phyloP scores from a whole-genome alignment of 2,888 invertebrate species.

The Pollenia amentaria region DNA sequence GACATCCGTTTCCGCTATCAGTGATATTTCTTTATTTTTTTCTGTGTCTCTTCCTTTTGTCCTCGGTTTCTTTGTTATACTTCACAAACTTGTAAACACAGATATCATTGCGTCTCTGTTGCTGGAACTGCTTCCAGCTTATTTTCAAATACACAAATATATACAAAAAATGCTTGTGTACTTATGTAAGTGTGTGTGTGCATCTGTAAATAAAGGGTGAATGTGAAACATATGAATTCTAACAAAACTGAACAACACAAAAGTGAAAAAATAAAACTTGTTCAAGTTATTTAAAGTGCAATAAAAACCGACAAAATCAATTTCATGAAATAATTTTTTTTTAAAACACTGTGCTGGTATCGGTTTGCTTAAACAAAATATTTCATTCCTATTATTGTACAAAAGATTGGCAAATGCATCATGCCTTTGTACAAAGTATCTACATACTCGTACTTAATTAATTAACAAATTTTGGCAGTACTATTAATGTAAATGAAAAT shows the following conservation, averaged over 20 bases:
- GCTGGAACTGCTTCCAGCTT: conserved; percentile 15
- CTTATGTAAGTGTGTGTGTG: not conserved
- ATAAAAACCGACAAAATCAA: conserved; percentile 14
- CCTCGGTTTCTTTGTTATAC: not conserved
- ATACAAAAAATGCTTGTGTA: not conserved
- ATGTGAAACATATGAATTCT: conserved; percentile 10
- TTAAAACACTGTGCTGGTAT: not conserved
- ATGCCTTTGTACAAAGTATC: too few relatives aligned
- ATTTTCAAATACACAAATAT: not conserved
- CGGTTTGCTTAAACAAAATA: not conserved
- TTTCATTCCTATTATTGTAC: too few relatives aligned
- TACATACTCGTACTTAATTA: too few relatives aligned
- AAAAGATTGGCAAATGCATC: too few relatives aligned
- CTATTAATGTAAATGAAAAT: too few relatives aligned
- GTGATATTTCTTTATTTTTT: conserved; percentile 21
- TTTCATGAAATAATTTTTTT: not conserved
- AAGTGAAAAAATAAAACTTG: conserved; percentile 8
- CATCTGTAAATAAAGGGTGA: not conserved
- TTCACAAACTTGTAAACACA: conserved; percentile 30
- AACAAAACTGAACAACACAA: not conserved
- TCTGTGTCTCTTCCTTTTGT: not conserved
- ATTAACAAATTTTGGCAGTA: too few relatives aligned
- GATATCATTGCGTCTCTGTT: conserved; percentile 18
- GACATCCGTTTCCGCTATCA: conserved; percentile 35
- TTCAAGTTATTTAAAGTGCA: conserved; percentile 16